Conservation (phyloP, 2,797 vertebrate species). For the Cephalopachus bancanus region DNA sequence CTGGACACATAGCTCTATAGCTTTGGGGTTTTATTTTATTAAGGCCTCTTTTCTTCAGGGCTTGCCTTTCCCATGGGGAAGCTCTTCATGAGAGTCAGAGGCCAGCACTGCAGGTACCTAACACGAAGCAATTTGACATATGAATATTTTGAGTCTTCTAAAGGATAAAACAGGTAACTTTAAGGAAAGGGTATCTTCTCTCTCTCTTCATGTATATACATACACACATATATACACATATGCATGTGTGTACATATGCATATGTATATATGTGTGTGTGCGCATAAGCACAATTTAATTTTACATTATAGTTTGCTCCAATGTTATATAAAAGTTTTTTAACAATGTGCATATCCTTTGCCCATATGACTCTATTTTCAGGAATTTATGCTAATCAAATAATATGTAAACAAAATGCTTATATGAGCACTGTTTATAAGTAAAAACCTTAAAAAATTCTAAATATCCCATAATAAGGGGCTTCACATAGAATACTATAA, state of each 20-base stretch:
- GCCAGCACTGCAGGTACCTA: constrained; percentile 26
- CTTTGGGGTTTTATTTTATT: constrained; percentile 64
- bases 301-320: constrained; percentile 47
- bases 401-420: not conserved
- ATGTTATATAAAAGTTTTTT: constrained; percentile 37
- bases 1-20: not conserved
- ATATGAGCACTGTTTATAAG: constrained; percentile 14
- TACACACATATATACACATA: too few relatives aligned
- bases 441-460: not conserved
- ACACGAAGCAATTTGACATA: constrained; percentile 57
- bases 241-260: not conserved
- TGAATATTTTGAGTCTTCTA: constrained; percentile 47
- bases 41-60: constrained; percentile 65
- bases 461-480: not conserved
- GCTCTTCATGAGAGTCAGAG: constrained; percentile 57
- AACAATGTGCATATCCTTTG: not conserved
- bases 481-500: not conserved
- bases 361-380: not conserved
- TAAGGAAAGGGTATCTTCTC: not conserved
- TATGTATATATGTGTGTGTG: too few relatives aligned
- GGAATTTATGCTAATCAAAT: constrained; percentile 27
- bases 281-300: not conserved
- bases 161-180: constrained; percentile 60
- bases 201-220: not conserved
- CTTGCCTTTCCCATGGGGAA: constrained; percentile 54